Evolutionary conservation across 2,113 vertebrate species (phyloP).

Genomic region (Nibea albiflora): DNA sequence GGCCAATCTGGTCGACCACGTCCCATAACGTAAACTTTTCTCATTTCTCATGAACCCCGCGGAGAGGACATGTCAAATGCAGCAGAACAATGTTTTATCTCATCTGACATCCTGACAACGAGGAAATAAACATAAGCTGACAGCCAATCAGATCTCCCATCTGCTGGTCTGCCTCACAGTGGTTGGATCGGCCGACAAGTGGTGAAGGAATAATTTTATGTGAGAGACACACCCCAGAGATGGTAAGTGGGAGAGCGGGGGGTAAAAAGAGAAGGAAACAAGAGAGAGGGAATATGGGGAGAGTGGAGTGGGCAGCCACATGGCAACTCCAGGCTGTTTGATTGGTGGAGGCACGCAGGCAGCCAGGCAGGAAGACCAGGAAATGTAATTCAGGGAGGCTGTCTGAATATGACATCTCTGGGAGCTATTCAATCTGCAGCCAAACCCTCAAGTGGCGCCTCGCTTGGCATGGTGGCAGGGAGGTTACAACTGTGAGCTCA

Average conservation of each 20-base stretch:
- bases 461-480: conserved; percentile 77
- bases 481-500: conserved; percentile 81
- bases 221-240: conserved; percentile 68
- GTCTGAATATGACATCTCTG: conserved; percentile 82
- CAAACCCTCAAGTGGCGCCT: conserved; percentile 79
- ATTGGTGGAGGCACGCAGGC: conserved; percentile 71
- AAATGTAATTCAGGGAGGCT: conserved; percentile 81
- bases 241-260: conserved; percentile 9
- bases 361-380: conserved; percentile 79
- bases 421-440: conserved; percentile 82
- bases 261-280: conserved; percentile 18
- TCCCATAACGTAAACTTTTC: conserved; percentile 63
- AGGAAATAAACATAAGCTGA: conserved; percentile 78
- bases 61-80: conserved; percentile 70
- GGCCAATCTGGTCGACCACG: conserved; percentile 51
- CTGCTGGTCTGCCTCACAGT: conserved; percentile 70
- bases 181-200: conserved; percentile 59
- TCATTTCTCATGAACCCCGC: conserved; percentile 58
- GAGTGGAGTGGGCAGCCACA: conserved; percentile 50
- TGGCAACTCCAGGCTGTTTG: conserved; percentile 55
- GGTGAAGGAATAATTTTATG: conserved; percentile 55
- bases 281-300: conserved; percentile 4
- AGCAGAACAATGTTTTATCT: conserved; percentile 73
- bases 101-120: conserved; percentile 72
- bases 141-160: conserved; percentile 80